phyloP scores from a whole-genome alignment of 2,797 vertebrate genomes.

The Orestias chungarensis region DNA sequence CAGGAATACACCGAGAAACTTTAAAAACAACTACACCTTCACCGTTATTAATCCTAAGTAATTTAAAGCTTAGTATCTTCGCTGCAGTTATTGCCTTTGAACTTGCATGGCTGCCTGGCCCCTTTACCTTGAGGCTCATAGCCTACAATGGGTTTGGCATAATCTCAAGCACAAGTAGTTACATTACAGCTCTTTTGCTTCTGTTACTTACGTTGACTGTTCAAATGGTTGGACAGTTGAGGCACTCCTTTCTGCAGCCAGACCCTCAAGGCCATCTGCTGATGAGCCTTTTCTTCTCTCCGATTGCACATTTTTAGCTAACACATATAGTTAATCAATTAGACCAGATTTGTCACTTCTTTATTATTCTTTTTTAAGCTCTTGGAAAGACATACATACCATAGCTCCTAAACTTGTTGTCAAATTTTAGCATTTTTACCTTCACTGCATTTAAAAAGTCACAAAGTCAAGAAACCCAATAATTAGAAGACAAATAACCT shows the following conservation, averaged over 20 bases:
- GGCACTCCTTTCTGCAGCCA: constrained; percentile 29
- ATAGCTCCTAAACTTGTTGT: neutral
- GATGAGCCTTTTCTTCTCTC: neutral
- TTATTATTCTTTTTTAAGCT: neutral
- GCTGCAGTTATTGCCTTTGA: constrained; percentile 36
- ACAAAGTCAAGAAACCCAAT: neutral
- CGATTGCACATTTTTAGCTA: neutral
- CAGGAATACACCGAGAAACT: neutral
- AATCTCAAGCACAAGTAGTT: constrained; percentile 22
- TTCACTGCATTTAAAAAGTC: neutral
- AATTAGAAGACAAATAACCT: neutral
- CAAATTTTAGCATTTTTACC: neutral
- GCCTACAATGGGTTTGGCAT: constrained; percentile 11
- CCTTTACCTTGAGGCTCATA: constrained; percentile 23
- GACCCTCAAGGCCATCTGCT: constrained; percentile 15
- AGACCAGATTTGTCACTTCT: constrained; percentile 7
- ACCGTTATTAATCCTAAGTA: neutral
- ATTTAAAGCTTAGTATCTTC: constrained; percentile 23
- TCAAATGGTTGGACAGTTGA: constrained; percentile 14
- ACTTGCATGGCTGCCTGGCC: constrained; percentile 16
- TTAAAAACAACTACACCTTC: neutral
- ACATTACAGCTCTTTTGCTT: constrained; percentile 46
- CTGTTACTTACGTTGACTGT: constrained; percentile 28
- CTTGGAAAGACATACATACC: neutral
- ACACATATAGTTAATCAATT: neutral